phyloP scores from a whole-genome alignment of 2,888 invertebrate species.

The Microctonus hyperodae region DNA sequence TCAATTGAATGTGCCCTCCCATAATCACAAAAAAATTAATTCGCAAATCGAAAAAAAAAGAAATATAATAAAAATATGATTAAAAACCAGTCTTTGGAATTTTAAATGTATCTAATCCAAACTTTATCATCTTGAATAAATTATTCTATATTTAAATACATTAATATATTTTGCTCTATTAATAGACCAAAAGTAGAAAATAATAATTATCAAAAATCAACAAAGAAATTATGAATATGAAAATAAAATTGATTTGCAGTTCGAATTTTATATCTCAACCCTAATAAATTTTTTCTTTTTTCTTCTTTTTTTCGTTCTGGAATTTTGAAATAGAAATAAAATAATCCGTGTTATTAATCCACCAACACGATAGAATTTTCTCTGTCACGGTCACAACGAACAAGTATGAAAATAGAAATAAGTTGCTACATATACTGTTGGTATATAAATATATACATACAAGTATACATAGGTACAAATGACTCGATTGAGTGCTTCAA shows the following conservation, averaged over 20 bases:
- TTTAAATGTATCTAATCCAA: not conserved
- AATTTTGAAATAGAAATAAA: not conserved
- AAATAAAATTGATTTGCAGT: too few species aligned
- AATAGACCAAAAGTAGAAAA: not conserved
- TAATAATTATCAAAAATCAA: not conserved
- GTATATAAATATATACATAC: too few species aligned
- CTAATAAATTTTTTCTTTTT: not conserved
- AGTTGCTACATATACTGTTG: conserved; percentile 24
- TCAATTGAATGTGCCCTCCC: not conserved
- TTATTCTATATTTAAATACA: not conserved
- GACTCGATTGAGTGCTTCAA: conserved; percentile 37
- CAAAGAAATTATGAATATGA: not conserved
- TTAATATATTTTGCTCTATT: not conserved
- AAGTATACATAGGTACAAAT: not conserved
- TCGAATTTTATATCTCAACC: not conserved
- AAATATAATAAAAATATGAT: not conserved
- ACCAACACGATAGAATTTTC: conserved; percentile 50
- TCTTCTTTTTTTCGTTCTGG: not conserved
- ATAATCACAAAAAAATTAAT: too few species aligned
- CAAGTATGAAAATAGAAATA: conserved; percentile 39
- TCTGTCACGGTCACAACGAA: conserved; percentile 49
- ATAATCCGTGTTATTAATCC: conserved; percentile 34
- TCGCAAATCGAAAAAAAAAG: not conserved
- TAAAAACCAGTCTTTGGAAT: not conserved
- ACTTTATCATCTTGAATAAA: not conserved